phyloP scores from a whole-genome alignment of 2,888 invertebrate species.

The Xanthorhoe designata region DNA sequence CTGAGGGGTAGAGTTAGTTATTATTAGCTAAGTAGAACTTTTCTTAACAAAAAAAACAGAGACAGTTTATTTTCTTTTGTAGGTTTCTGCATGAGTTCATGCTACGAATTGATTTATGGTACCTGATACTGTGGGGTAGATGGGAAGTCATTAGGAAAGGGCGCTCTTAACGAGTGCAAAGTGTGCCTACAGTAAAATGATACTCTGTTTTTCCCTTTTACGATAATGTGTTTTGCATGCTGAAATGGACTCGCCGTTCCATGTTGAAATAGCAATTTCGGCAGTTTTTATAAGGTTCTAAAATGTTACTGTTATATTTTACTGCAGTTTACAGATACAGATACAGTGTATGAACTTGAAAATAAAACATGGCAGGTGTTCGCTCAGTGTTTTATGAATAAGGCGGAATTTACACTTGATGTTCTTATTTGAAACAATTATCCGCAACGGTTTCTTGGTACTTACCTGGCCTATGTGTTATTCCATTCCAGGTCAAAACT shows the following conservation, averaged over 20 bases:
- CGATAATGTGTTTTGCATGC: conserved; percentile 32
- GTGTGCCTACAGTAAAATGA: conserved; percentile 31
- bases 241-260: conserved; percentile 6
- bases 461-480: too few relatives aligned
- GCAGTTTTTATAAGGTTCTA: conserved; percentile 2
- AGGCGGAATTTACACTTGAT: too few relatives aligned
- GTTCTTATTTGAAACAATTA: too few relatives aligned
- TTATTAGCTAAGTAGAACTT: too few relatives aligned
- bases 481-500: too few relatives aligned
- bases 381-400: too few relatives aligned
- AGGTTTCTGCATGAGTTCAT: neutral
- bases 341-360: too few relatives aligned
- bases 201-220: conserved; percentile 30
- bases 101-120: conserved; percentile 4
- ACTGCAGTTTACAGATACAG: too few relatives aligned
- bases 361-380: too few relatives aligned
- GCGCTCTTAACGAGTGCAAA: conserved; percentile 32
- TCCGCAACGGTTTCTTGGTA: too few relatives aligned
- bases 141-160: conserved; percentile 34
- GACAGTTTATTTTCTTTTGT: neutral
- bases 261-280: conserved; percentile 1
- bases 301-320: neutral
- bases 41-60: too few relatives aligned
- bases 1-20: too few relatives aligned
- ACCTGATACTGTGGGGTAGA: neutral